A percentile compares a stretch with the other conserved stretches of the same genome.
These are phyloP conservation scores for Syrphus vitripennis DNA, from an alignment of 2,888 invertebrate genomes.

Conservation along the genomic window DNA sequence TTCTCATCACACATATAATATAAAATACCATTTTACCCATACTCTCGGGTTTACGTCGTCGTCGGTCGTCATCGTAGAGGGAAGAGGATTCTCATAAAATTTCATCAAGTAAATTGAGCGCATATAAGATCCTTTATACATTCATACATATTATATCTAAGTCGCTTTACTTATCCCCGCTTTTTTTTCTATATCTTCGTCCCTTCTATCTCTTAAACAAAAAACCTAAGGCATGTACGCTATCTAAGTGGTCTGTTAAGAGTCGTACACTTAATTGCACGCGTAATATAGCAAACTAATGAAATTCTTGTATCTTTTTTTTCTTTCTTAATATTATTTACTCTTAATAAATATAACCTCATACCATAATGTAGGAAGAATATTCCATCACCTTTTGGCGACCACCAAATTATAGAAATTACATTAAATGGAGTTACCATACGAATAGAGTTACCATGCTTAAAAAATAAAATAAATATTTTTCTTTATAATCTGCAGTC, in stretches of 20 bases:
- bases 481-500: too few relatives aligned
- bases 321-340: not conserved
- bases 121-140: not conserved
- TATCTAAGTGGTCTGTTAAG: slow-evolving; percentile 55
- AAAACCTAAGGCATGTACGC: slow-evolving; percentile 42
- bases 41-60: too few relatives aligned
- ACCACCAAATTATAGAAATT: not conserved
- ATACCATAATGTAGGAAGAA: not conserved
- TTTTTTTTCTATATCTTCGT: not conserved
- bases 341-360: not conserved
- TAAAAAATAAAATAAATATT: too few relatives aligned
- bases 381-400: not conserved
- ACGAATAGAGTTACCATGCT: not conserved
- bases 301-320: slow-evolving; percentile 52
- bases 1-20: not conserved
- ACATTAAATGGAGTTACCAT: not conserved
- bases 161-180: not conserved
- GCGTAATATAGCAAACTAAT: slow-evolving; percentile 63
- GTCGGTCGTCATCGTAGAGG: too few relatives aligned
- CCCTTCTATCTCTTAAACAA: not conserved
- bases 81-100: not conserved
- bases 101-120: slow-evolving; percentile 37
- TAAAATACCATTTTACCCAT: not conserved
- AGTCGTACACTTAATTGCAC: slow-evolving; percentile 57
- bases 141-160: slow-evolving; percentile 13